Conservation (phyloP, 1,140 invertebrate species). For the Maniola jurtina region DNA sequence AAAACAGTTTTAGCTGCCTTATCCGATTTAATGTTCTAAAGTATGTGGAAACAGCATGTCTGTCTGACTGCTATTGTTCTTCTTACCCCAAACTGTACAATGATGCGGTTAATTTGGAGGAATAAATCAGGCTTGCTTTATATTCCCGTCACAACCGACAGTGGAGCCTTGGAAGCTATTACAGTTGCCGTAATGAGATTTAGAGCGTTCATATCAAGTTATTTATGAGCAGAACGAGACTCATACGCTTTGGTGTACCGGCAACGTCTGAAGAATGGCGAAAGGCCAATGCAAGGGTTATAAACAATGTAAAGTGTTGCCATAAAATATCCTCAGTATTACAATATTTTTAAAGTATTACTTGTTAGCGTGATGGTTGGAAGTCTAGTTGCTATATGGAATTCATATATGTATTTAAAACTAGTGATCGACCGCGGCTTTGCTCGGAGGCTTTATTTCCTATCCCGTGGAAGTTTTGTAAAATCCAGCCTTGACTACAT, state of each 20-base stretch:
- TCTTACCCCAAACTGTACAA: slow-evolving; percentile 44
- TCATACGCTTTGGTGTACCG: slow-evolving; percentile 26
- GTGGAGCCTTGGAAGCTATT: slow-evolving; percentile 72
- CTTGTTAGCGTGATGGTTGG: no score
- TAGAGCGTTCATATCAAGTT: slow-evolving; percentile 75
- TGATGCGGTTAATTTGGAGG: slow-evolving; percentile 66
- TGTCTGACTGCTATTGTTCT: slow-evolving; percentile 33
- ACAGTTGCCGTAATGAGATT: slow-evolving; percentile 74
- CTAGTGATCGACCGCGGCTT: no score
- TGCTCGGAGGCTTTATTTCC: no score
- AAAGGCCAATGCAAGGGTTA: slow-evolving; percentile 5
- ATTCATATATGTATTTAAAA: no score
- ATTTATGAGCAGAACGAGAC: slow-evolving; percentile 70
- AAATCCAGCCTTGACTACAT: no score
- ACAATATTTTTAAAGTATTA: no score
- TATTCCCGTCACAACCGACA: slow-evolving; percentile 72
- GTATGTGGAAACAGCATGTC: slow-evolving; percentile 1
- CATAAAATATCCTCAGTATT: neutral
- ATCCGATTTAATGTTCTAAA: neutral
- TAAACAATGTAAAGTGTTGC: neutral
- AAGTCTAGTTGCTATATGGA: no score
- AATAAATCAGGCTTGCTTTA: slow-evolving; percentile 73
- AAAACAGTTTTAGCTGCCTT: neutral
- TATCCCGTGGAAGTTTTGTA: no score
- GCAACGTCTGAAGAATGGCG: slow-evolving; percentile 12